Evolutionary conservation across 2,113 vertebrate species (phyloP), one percentile per base, ranked within the genome.

Genomic region (Triplophysa rosa): DNA sequence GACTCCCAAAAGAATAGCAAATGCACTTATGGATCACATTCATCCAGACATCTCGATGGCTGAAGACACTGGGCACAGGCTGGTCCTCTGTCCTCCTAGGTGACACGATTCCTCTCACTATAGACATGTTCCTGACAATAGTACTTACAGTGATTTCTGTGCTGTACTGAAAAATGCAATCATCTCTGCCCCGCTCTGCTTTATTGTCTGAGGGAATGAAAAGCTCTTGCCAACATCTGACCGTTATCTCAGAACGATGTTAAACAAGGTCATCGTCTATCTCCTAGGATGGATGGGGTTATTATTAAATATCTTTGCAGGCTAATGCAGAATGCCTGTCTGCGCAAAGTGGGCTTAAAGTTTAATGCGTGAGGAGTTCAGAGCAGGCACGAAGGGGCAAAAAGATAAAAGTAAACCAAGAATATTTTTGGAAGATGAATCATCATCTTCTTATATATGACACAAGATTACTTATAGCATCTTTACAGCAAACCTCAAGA

Each of bases 301-400:
- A 56, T 82, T 84, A 58, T 73, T 75, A 64, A 78, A 73, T 69
- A 75, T 80, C 77, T 78, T 76, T 47, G 29, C 63, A 62, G 69
- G 52, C 79, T 83, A 86, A 83, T 80, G 67, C 77, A 73, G 24
- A 62, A 65, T 54, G 68, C 77, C 65, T 83, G 73, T 80, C 69
- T 72, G 67, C 69, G 56, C 59, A 70, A 77, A 84, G 80, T 78
- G 80, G 56, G 49, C 71, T 84, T 82, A 82, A 84, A 84, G 47
- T 80, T 82, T 86, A 80, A 84, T 86, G 81, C 37, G 26, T 21
- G 14, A 65, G 64, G 64, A 62, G 71, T 81, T 78, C 69, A 74
- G 23, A 23, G 37, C 12, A 49, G 63, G 26, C 24, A 59, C 49
- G 37, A 12, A 14, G 47, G 47, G 3, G 7, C 7, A 61, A 69